A percentile compares a stretch with the other conserved stretches of the same genome.
Conservation (phyloP, 2,113 vertebrate genomes). For the Gavialis gangeticus region DNA sequence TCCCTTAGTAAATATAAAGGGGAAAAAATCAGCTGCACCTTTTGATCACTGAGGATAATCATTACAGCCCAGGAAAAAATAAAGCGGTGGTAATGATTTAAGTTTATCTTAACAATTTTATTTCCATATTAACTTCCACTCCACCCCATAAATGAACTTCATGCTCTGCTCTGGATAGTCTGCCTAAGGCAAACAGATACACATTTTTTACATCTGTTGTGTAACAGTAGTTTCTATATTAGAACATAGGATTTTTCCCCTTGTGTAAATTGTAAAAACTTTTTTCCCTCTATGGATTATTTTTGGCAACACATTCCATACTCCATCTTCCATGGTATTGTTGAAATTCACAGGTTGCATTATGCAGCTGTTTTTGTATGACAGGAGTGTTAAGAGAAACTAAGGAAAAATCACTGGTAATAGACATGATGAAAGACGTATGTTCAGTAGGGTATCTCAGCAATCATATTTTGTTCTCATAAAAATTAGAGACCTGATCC, state of each 20-base stretch:
- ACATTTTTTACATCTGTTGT: constrained; percentile 24
- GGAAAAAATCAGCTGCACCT: neutral
- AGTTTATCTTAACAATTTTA: neutral
- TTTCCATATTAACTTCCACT: neutral
- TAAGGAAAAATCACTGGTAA: neutral
- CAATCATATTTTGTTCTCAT: neutral
- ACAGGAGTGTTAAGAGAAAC: neutral
- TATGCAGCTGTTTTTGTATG: neutral
- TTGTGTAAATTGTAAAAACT: neutral
- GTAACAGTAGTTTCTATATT: neutral
- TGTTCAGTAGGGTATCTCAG: neutral
- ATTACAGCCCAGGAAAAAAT: neutral
- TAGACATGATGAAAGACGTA: neutral
- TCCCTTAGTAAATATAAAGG: neutral
- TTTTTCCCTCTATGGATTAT: neutral
- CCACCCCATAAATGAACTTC: neutral
- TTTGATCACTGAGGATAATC: neutral
- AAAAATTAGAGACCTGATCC: neutral
- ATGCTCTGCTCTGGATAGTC: neutral
- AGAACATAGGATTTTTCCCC: neutral
- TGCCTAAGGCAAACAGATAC: neutral
- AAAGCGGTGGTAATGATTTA: neutral
- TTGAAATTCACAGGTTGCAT: neutral
- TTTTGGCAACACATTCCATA: neutral
- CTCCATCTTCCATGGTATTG: neutral